Conservation (phyloP, 2,888 invertebrate species). For the Trilocha varians region DNA sequence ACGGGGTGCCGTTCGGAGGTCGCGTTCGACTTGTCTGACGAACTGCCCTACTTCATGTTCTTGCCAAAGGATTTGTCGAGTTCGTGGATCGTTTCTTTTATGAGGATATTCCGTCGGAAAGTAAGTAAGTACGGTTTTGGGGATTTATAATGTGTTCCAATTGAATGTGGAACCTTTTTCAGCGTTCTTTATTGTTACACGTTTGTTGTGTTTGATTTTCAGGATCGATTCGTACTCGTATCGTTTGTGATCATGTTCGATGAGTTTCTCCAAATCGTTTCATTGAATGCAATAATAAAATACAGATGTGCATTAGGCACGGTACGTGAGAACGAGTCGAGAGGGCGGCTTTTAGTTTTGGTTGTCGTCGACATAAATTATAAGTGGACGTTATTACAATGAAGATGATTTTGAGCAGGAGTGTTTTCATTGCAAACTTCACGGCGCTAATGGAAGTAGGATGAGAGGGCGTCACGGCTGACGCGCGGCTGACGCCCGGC, state of each 20-base stretch:
- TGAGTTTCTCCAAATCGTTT: conserved; percentile 10
- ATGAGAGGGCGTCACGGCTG: conserved; percentile 58
- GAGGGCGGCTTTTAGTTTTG: conserved; percentile 47
- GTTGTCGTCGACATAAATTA: conserved; percentile 64
- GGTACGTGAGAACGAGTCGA: conserved; percentile 34
- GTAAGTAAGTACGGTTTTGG: conserved; percentile 61
- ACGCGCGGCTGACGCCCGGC: conserved; percentile 58
- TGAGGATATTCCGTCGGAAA: conserved; percentile 55
- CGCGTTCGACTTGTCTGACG: conserved; percentile 64
- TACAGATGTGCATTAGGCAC: conserved; percentile 41
- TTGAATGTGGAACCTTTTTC: conserved; percentile 37
- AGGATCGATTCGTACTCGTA: conserved; percentile 7
- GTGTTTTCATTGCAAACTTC: conserved; percentile 61
- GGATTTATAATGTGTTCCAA: conserved; percentile 59
- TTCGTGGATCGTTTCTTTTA: conserved; percentile 66
- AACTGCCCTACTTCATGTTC: conserved; percentile 69
- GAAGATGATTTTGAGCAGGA: conserved; percentile 48
- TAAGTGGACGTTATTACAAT: conserved; percentile 60
- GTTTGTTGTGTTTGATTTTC: conserved; percentile 4
- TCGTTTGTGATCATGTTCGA: background rate
- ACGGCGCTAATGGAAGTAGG: conserved; percentile 48
- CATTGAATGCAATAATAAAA: conserved; percentile 40
- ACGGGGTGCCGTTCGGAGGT: conserved; percentile 55
- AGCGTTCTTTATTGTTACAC: background rate
- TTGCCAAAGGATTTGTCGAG: conserved; percentile 69